Conservation (phyloP, 30 jellyfish, hydroid and myxozoan genomes). For the Turritopsis rubra region DNA sequence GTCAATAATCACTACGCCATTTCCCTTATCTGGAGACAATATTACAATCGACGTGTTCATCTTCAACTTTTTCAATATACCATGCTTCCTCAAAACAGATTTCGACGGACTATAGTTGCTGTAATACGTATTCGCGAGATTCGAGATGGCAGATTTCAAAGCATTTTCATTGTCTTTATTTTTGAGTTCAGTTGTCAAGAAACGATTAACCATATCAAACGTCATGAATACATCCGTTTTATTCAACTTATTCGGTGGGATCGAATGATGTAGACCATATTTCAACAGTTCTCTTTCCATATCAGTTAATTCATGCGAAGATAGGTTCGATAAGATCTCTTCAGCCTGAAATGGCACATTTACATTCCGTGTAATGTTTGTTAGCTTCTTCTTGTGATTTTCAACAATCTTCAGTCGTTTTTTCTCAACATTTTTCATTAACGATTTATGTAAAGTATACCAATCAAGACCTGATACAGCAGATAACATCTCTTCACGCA, state of each 20-base stretch:
- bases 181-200: not conserved
- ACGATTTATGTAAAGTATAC: not conserved
- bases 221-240: not conserved
- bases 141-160: slow-evolving; percentile 28
- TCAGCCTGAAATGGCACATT: not conserved
- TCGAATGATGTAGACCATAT: not conserved
- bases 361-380: not conserved
- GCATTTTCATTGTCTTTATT: slow-evolving; percentile 13
- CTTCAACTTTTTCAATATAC: not conserved
- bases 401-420: not conserved
- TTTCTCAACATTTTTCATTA: not conserved
- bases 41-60: slow-evolving; percentile 19
- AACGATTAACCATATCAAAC: not conserved
- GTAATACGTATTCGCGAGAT: slow-evolving; percentile 10
- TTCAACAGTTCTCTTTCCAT: not conserved
- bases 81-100: not conserved
- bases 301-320: not conserved
- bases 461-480: not conserved
- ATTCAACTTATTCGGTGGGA: not conserved
- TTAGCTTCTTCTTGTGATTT: not conserved
- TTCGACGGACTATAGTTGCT: slow-evolving; percentile 2
- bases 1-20: slow-evolving; percentile 34
- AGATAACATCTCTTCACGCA: not conserved
- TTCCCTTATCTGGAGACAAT: slow-evolving; percentile 26
- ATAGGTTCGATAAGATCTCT: not conserved